These are phyloP conservation scores for Nibea coibor DNA, from an alignment of 2,113 vertebrate genomes.

Conservation along the genomic window DNA sequence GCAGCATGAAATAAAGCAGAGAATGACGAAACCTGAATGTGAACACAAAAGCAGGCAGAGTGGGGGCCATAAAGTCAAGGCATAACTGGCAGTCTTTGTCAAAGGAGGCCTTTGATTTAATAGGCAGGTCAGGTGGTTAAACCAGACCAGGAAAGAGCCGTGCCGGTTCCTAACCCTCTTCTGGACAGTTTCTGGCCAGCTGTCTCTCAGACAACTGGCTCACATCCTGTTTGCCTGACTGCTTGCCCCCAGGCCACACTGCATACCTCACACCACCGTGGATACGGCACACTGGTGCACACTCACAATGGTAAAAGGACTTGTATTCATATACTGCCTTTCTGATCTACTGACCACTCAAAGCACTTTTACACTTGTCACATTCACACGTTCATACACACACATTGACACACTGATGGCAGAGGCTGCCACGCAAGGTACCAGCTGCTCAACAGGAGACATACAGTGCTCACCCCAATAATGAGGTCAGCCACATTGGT, in stretches of 20 bases:
- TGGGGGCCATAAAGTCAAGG: conserved; percentile 69
- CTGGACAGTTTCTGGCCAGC: conserved; percentile 61
- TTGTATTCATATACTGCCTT: conserved; percentile 31
- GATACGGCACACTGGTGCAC: conserved; percentile 45
- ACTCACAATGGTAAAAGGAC: not conserved
- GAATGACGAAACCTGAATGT: conserved; percentile 74
- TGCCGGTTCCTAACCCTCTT: conserved; percentile 70
- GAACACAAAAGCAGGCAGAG: conserved; percentile 61
- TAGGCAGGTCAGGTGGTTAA: conserved; percentile 78
- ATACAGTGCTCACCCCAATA: too few species aligned
- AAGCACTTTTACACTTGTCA: too few species aligned
- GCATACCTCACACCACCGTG: conserved; percentile 67
- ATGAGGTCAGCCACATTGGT: too few species aligned
- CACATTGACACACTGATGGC: too few species aligned
- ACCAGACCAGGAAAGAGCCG: conserved; percentile 80
- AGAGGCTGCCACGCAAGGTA: too few species aligned
- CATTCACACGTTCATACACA: too few species aligned
- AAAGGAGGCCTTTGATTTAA: conserved; percentile 83
- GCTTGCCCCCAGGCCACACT: conserved; percentile 68
- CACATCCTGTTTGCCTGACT: conserved; percentile 78
- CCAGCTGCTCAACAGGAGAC: too few species aligned
- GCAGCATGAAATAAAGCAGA: conserved; percentile 55
- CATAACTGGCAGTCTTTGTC: conserved; percentile 84
- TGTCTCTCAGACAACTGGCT: conserved; percentile 82
- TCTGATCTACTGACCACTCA: not conserved